phyloP scores from a whole-genome alignment of 2,797 vertebrate species.

The Miichthys miiuy region DNA sequence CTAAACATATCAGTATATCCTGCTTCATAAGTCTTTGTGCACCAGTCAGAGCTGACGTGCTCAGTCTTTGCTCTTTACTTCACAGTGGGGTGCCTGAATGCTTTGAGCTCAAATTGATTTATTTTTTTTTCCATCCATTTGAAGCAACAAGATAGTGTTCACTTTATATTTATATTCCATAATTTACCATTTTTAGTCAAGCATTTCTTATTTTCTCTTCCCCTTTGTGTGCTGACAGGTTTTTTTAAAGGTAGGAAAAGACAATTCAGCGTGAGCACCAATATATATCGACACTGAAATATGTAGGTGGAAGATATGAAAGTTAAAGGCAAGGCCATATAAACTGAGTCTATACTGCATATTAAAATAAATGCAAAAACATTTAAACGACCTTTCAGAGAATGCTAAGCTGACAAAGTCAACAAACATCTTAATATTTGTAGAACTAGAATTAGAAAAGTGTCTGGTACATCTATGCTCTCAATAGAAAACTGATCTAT shows the following conservation, averaged over 20 bases:
- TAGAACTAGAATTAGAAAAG: not conserved
- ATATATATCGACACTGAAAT: constrained; percentile 3
- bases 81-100: constrained; percentile 10
- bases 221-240: not conserved
- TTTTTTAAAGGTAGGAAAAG: not conserved
- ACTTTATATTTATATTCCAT: constrained; percentile 1
- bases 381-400: not conserved
- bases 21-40: constrained; percentile 45
- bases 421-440: not conserved
- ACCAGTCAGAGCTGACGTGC: constrained; percentile 42
- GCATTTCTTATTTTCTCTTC: not conserved
- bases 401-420: not conserved
- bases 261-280: not conserved
- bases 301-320: constrained; percentile 7
- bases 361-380: not conserved
- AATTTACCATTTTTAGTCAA: not conserved
- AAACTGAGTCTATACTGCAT: not conserved
- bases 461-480: constrained; percentile 9
- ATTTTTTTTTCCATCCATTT: not conserved
- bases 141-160: not conserved
- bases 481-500: not conserved
- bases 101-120: constrained; percentile 1
- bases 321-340: constrained; percentile 5
- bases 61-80: constrained; percentile 55
- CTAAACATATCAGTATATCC: constrained; percentile 48